These are phyloP conservation scores for Entomobrya proxima DNA, from an alignment of 2,888 invertebrate species.

Conservation along the genomic window DNA sequence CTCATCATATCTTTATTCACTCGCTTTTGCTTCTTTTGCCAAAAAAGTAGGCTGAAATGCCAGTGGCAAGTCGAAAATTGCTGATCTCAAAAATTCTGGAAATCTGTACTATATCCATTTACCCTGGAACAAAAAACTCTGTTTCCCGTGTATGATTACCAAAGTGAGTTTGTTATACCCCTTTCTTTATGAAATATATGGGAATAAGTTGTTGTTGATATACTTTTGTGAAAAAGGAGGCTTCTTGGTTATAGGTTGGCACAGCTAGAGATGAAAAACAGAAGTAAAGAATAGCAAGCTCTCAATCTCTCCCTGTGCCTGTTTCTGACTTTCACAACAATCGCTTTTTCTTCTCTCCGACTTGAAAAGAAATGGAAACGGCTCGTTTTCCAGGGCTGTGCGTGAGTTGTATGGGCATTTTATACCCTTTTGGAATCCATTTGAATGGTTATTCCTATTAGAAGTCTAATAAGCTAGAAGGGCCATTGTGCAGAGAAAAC, in stretches of 20 bases:
- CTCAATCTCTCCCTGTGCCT: conserved; percentile 12
- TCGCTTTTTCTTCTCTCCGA: not conserved
- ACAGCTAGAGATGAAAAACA: conserved; percentile 55
- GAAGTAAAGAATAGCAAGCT: conserved; percentile 30
- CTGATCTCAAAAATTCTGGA: conserved; percentile 50
- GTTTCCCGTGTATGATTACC: conserved; percentile 52
- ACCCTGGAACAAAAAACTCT: conserved; percentile 31
- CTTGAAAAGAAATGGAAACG: not conserved
- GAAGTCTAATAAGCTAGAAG: too few relatives aligned
- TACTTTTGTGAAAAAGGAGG: too few relatives aligned
- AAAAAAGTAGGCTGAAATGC: conserved; percentile 43
- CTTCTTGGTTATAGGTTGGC: too few relatives aligned
- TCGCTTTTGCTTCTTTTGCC: conserved; percentile 24
- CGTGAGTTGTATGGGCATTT: too few relatives aligned
- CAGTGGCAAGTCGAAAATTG: conserved; percentile 50
- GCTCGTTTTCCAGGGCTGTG: too few relatives aligned
- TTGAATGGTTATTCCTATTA: too few relatives aligned
- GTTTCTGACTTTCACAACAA: conserved; percentile 36
- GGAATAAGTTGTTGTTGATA: too few relatives aligned
- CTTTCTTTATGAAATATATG: too few relatives aligned
- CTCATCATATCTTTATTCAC: not conserved
- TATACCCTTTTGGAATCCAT: too few relatives aligned
- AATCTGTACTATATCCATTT: not conserved
- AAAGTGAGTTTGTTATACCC: conserved; percentile 27
- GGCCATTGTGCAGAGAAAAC: too few relatives aligned